Evolutionary conservation across 2,113 vertebrate genomes (phyloP).

Genomic region (Phycodurus eques): DNA sequence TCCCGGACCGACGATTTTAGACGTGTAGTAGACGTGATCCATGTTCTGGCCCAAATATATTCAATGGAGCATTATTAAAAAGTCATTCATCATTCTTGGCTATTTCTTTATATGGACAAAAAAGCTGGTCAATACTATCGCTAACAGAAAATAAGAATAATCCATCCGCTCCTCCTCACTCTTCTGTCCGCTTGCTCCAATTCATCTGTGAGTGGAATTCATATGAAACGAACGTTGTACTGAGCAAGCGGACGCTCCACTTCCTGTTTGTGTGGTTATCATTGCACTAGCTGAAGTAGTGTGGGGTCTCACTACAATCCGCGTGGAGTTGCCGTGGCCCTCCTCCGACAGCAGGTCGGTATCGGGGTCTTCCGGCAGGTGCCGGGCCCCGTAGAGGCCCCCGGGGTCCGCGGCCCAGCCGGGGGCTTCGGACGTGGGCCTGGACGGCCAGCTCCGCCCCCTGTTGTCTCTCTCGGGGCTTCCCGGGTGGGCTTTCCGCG

Average conservation of each 20-base stretch:
- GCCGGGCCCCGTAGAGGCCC: conserved; percentile 55
- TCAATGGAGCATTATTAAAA: not conserved
- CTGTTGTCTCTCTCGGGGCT: conserved; percentile 2
- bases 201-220: too few species aligned
- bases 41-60: conserved; percentile 74
- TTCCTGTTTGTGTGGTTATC: not conserved
- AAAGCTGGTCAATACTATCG: not conserved
- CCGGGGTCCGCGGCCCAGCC: conserved; percentile 34
- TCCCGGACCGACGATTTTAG: conserved; percentile 80
- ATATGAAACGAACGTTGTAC: too few species aligned
- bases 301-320: conserved; percentile 53
- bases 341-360: conserved; percentile 58
- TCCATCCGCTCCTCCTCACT: too few species aligned
- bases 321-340: conserved; percentile 46
- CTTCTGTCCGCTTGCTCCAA: too few species aligned
- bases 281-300: not conserved
- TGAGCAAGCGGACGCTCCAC: not conserved
- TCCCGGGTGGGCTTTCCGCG: not conserved
- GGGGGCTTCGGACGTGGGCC: conserved; percentile 13
- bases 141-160: not conserved
- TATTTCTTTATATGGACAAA: not conserved
- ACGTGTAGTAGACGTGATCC: conserved; percentile 91
- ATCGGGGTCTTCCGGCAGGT: conserved; percentile 36
- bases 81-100: too few species aligned
- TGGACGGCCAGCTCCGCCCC: conserved; percentile 23